A percentile compares a stretch with the other conserved stretches of the same genome.
These are phyloP conservation scores for Apotomis betuletana DNA, from an alignment of 2,888 invertebrate species.

Conservation along the genomic window DNA sequence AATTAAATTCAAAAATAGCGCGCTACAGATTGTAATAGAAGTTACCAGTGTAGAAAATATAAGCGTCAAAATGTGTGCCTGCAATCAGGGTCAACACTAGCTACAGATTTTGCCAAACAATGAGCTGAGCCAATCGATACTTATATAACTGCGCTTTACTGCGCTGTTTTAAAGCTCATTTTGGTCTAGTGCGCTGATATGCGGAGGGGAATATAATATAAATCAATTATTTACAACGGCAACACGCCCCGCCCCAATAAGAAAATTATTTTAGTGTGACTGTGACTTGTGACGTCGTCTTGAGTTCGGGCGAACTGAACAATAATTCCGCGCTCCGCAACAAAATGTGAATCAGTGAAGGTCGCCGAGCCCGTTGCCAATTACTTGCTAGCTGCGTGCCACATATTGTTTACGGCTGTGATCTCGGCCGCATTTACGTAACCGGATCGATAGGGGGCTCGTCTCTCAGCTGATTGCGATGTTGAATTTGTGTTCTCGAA, in stretches of 20 bases:
- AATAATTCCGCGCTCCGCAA: conserved; percentile 68
- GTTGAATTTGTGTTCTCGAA: conserved; percentile 58
- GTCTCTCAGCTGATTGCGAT: conserved; percentile 48
- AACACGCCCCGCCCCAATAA: conserved; percentile 35
- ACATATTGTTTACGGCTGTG: conserved; percentile 38
- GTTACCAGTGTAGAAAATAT: conserved; percentile 23
- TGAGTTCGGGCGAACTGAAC: conserved; percentile 21
- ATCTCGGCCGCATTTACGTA: conserved; percentile 54
- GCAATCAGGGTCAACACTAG: conserved; percentile 4
- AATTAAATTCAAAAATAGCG: conserved; percentile 11
- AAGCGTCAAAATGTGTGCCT: background rate
- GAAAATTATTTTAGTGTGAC: conserved; percentile 39
- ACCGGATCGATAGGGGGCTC: conserved; percentile 45
- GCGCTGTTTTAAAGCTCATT: background rate
- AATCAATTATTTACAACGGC: conserved; percentile 31
- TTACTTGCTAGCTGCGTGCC: conserved; percentile 48
- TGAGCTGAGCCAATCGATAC: background rate
- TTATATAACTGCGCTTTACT: background rate
- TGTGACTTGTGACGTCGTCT: conserved; percentile 34
- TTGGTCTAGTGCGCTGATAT: background rate
- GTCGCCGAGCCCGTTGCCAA: conserved; percentile 55
- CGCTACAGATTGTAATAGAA: background rate
- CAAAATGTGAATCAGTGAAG: conserved; percentile 73
- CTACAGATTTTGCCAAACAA: conserved; percentile 4
- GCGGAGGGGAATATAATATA: background rate